phyloP scores from a whole-genome alignment of 2,113 vertebrate genomes.

The Antechinus stuartii region DNA sequence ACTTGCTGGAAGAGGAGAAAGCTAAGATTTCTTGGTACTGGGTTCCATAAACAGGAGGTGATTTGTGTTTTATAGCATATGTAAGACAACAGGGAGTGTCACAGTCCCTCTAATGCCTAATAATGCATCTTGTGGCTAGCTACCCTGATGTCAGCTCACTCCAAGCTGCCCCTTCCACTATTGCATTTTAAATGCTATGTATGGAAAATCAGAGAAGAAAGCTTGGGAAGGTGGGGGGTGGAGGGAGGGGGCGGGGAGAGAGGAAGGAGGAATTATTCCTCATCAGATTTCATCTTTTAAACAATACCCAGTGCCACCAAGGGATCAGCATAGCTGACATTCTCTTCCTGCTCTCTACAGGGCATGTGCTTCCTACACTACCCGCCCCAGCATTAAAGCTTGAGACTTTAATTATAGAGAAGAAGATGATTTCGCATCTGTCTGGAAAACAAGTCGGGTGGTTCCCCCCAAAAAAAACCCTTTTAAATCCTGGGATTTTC shows the following conservation, averaged over 20 bases:
- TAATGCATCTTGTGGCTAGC: neutral
- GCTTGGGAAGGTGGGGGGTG: neutral
- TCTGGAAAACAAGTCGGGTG: conserved; percentile 64
- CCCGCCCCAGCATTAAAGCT: neutral
- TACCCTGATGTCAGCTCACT: neutral
- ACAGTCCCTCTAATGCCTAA: neutral
- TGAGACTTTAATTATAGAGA: conserved; percentile 68
- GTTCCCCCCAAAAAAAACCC: neutral
- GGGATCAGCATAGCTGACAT: conserved; percentile 49
- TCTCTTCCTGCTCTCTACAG: conserved; percentile 50
- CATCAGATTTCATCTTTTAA: conserved; percentile 49
- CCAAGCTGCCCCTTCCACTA: conserved; percentile 29
- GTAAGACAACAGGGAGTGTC: neutral
- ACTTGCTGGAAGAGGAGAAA: neutral
- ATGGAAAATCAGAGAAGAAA: conserved; percentile 38
- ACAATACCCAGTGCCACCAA: conserved; percentile 52
- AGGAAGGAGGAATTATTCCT: conserved; percentile 25
- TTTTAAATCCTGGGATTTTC: conserved; percentile 77
- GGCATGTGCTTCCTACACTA: conserved; percentile 47
- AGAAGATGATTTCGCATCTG: conserved; percentile 59
- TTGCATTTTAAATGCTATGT: conserved; percentile 46
- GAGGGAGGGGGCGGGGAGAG: neutral
- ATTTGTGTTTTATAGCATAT: neutral
- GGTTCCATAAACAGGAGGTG: neutral
- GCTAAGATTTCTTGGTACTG: neutral